Evolutionary conservation across 35 echinoderm and acorn worm species (phyloP).

Genomic region (Ophiothrix spiculata): DNA sequence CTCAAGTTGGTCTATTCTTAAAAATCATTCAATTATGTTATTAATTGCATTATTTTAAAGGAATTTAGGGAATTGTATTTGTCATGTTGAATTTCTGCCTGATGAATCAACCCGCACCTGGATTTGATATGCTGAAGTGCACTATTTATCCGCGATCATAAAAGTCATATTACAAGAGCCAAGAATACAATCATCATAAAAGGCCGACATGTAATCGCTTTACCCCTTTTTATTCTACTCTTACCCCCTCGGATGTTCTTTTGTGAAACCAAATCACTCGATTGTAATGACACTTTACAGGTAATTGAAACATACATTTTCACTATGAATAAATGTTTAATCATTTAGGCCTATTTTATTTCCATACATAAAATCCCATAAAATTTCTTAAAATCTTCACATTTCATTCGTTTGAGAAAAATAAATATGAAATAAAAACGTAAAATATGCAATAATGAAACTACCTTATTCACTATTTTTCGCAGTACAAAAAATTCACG

Average conservation of each 20-base stretch:
- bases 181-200: conserved; percentile 4
- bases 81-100: neutral
- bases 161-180: conserved; percentile 4
- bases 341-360: neutral
- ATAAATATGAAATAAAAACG: no score
- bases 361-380: neutral
- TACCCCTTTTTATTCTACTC: neutral
- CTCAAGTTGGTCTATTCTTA: neutral
- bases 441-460: no score
- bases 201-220: conserved; percentile 7
- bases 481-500: neutral
- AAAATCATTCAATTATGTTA: neutral
- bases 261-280: neutral
- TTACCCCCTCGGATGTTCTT: neutral
- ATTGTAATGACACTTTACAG: neutral
- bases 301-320: neutral
- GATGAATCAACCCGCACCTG: conserved; percentile 3
- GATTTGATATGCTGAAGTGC: neutral
- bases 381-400: neutral
- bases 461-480: no score
- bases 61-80: neutral
- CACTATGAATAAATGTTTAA: neutral
- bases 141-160: conserved; percentile 6
- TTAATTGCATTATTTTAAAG: neutral
- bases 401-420: neutral